Conservation (phyloP, 2,888 invertebrate species). For the Pterostichus niger region DNA sequence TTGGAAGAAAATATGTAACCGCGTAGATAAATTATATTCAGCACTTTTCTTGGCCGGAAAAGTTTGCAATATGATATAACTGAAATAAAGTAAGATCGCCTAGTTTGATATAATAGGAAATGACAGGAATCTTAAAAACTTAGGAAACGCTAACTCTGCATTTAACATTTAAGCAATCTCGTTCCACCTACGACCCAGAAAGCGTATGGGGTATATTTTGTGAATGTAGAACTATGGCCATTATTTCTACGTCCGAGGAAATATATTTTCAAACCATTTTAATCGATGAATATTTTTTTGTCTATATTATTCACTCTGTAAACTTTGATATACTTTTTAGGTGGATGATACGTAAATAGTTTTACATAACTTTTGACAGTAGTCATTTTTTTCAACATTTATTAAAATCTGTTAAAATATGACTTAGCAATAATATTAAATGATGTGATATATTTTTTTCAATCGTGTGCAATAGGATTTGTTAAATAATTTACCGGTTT, state of each 20-base stretch:
- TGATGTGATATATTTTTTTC: no score
- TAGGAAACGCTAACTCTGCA: constrained; percentile 51
- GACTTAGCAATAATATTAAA: no score
- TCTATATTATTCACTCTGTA: no score
- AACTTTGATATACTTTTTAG: no score
- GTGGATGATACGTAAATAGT: no score
- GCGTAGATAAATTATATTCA: constrained; percentile 47
- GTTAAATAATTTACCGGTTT: no score
- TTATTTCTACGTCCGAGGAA: no score
- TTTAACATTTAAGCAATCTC: constrained; percentile 39
- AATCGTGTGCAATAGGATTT: no score
- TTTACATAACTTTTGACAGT: no score
- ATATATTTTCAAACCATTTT: no score
- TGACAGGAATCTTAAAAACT: constrained; percentile 57
- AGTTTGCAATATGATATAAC: constrained; percentile 56
- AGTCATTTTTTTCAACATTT: no score
- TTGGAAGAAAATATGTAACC: constrained; percentile 4
- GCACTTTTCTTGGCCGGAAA: constrained; percentile 55
- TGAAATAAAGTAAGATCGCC: constrained; percentile 57
- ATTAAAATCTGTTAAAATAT: no score
- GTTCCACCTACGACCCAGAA: constrained; percentile 32
- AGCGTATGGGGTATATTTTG: constrained; percentile 17
- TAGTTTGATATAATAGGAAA: constrained; percentile 54
- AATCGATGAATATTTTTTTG: not conserved
- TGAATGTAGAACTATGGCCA: not conserved